These are phyloP conservation scores for Lasioglossum marginatum DNA, from an alignment of 2,888 invertebrate species.

Conservation along the genomic window DNA sequence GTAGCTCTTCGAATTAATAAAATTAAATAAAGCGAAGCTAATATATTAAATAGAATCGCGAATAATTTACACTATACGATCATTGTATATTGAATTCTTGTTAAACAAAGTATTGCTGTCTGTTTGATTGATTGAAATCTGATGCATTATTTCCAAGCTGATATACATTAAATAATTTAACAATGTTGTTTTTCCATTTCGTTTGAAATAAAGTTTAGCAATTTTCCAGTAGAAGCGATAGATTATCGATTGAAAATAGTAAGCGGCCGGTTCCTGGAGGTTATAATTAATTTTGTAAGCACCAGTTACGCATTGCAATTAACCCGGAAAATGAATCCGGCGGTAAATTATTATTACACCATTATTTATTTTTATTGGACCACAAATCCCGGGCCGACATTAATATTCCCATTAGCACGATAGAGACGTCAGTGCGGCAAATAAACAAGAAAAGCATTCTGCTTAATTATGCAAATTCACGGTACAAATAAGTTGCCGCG, in stretches of 20 bases:
- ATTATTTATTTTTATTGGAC: neutral
- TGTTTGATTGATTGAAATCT: neutral
- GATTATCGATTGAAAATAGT: neutral
- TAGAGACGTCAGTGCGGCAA: neutral
- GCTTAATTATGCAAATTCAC: constrained; percentile 2
- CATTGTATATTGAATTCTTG: neutral
- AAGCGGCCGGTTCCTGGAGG: neutral
- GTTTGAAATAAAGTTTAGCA: neutral
- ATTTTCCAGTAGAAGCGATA: neutral
- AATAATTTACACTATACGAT: neutral
- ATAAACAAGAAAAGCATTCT: neutral
- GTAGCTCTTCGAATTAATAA: neutral
- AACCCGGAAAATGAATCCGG: neutral
- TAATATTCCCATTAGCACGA: neutral
- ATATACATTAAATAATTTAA: neutral
- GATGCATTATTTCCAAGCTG: neutral
- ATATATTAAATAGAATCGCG: neutral
- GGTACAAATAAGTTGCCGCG: neutral
- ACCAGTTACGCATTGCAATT: neutral
- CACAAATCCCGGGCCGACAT: neutral
- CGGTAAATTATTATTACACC: neutral
- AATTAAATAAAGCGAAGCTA: neutral
- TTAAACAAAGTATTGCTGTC: neutral
- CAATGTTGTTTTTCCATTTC: neutral
- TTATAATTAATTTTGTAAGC: neutral